These are phyloP conservation scores for Smittia sp. DNA, from an alignment of 2,888 invertebrate species.

Conservation along the genomic window DNA sequence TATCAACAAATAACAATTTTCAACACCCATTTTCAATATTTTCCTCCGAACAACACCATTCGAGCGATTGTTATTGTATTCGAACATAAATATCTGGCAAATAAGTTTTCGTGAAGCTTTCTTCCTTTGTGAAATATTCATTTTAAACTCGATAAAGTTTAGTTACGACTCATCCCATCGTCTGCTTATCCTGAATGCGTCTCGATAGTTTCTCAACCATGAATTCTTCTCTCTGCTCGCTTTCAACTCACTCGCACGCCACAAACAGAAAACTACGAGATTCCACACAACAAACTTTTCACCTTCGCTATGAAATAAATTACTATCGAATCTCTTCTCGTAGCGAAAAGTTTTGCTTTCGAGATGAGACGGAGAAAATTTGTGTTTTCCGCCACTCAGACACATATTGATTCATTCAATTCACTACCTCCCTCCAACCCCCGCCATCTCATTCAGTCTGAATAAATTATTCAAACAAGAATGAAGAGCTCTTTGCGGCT, in stretches of 20 bases:
- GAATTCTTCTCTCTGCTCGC: background rate
- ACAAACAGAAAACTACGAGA: background rate
- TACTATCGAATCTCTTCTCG: constrained; percentile 27
- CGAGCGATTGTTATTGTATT: too few species aligned
- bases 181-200: too few species aligned
- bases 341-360: background rate
- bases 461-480: constrained; percentile 32
- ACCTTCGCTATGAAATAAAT: constrained; percentile 16
- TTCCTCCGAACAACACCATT: background rate
- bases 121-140: too few species aligned
- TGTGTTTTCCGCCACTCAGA: constrained; percentile 18
- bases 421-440: background rate
- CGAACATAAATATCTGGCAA: too few species aligned
- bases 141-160: too few species aligned
- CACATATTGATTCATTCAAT: constrained; percentile 16
- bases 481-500: background rate
- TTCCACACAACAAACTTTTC: constrained; percentile 6
- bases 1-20: constrained; percentile 5
- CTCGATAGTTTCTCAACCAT: background rate
- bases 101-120: too few species aligned
- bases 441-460: constrained; percentile 14
- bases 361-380: background rate
- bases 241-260: background rate
- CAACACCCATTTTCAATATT: background rate
- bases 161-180: too few species aligned